Base-by-base conservation (phyloP, 1,140 invertebrate genomes). In the Pogonomyrmex californicus region DNA sequence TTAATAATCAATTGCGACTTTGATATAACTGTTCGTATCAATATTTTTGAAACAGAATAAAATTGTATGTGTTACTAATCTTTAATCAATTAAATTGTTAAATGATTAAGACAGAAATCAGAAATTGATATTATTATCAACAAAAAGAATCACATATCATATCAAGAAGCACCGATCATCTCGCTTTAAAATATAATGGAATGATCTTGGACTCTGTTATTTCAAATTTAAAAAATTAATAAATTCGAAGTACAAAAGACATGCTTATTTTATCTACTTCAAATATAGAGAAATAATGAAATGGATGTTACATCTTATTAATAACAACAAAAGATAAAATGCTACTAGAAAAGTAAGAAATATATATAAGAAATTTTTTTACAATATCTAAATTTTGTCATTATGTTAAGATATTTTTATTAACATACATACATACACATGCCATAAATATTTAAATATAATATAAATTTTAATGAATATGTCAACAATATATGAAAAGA, bases 71-170 rank as follows among this genome's bases (percentile, higher is more conserved):
- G 12, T 36, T 73, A 51, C 9, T 41, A 47, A 49, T 77, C 41
- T 77, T 62, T 63, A 58, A 60, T 44, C 36, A 56, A 36, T 54
- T 23, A 38, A 54, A 33, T 9, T 44, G 30, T 44, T 60, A n/a
- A 54, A 33, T 9, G 44, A 44, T 44, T 60, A n/a, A 30, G 38
- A 76, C 7, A 60, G 1, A 9, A 44, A 9, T 41, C 36, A 4
- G 23, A 23, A 60, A 41, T 75, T 41, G n/a, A 60, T 60, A 76
- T 44, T 60, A 30, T 60, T 60, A 58, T 76, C 71, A 41, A 76
- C 10, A 2, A 44, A 60, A 44, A 44, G 10, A 38, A 12, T 23
- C n/a, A 1, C 4, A 17, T 36, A 71, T 14, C 14, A 60, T 23
- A 73, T 68, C 7, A 75, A 41, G 4, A 44, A 14, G 23, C 10